These are phyloP conservation scores for Rhynchonycteris naso DNA, from an alignment of 2,797 vertebrate species.

Conservation along the genomic window DNA sequence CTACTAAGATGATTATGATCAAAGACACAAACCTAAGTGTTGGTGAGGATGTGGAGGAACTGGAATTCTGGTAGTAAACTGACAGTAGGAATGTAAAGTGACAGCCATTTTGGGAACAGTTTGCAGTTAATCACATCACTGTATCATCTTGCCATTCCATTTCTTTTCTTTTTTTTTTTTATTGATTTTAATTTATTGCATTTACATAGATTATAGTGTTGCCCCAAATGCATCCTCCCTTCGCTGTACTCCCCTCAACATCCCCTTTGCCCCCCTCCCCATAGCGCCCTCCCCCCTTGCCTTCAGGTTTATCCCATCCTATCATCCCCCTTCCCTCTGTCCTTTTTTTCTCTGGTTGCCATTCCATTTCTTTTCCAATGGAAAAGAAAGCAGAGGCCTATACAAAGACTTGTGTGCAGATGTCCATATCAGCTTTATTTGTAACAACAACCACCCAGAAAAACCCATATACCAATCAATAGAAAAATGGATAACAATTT, in stretches of 20 bases:
- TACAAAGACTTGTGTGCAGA: not conserved
- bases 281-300: too few relatives aligned
- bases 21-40: not conserved
- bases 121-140: not conserved
- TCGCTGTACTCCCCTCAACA: too few relatives aligned
- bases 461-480: not conserved
- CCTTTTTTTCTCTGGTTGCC: not conserved
- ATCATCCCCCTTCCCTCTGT: too few relatives aligned
- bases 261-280: too few relatives aligned
- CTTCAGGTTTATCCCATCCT: too few relatives aligned
- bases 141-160: not conserved
- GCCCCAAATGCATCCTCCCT: too few relatives aligned
- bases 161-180: too few relatives aligned
- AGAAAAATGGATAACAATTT: not conserved
- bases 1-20: not conserved
- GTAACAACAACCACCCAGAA: not conserved
- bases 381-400: not conserved
- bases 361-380: not conserved
- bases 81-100: not conserved
- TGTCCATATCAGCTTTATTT: not conserved
- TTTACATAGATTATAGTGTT: too few relatives aligned
- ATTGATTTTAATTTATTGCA: too few relatives aligned
- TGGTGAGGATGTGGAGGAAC: not conserved
- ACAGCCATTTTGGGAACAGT: not conserved
- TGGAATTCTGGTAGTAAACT: not conserved